Conservation (phyloP, 2,113 vertebrate species). For the Cyphomyrus plagiostoma region DNA sequence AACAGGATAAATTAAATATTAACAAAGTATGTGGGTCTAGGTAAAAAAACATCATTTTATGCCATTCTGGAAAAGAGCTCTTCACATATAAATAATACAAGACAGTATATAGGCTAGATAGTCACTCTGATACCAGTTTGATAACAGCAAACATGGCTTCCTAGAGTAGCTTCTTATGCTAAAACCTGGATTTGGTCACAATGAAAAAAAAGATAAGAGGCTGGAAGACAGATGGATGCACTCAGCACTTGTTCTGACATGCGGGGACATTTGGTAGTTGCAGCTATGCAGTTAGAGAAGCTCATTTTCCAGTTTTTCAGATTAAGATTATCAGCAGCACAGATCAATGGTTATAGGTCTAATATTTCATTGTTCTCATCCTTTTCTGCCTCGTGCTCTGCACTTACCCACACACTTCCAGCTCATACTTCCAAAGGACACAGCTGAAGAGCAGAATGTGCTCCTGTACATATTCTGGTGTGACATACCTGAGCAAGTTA, state of each 20-base stretch:
- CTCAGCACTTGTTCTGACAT: not conserved
- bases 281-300: not conserved
- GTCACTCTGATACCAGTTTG: not conserved
- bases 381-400: not conserved
- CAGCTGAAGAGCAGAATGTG: not conserved
- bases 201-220: not conserved
- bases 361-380: not conserved
- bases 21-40: too few relatives aligned
- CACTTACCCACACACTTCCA: not conserved
- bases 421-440: not conserved
- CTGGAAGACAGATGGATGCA: not conserved
- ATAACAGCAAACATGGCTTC: not conserved
- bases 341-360: not conserved
- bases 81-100: not conserved
- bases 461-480: not conserved
- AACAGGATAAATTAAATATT: too few relatives aligned
- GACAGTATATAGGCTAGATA: not conserved
- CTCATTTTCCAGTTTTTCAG: not conserved
- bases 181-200: not conserved
- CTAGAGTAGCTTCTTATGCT: not conserved
- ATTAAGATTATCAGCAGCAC: not conserved
- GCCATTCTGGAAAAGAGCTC: too few relatives aligned
- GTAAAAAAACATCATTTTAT: too few relatives aligned
- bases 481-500: constrained; percentile 51
- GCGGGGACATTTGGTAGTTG: not conserved